Conservation (phyloP, 2,113 vertebrate species). For the Urocynchramus pylzowi region DNA sequence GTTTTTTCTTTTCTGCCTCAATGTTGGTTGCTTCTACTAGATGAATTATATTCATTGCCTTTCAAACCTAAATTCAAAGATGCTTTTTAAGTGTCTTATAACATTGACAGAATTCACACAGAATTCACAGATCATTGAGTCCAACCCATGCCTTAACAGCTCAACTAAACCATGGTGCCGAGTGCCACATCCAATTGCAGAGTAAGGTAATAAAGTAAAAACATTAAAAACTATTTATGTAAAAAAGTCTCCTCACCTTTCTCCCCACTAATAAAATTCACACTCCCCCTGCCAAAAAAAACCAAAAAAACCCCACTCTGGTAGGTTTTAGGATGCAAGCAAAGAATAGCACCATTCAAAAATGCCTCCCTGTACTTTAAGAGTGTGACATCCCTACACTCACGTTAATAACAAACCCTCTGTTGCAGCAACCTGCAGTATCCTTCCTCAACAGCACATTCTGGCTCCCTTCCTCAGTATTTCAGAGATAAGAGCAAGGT, state of each 20-base stretch:
- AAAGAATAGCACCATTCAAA: background rate
- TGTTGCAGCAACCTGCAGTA: background rate
- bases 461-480: background rate
- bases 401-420: background rate
- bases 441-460: background rate
- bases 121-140: background rate
- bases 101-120: no score
- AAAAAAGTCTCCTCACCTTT: background rate
- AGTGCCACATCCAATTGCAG: background rate
- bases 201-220: background rate
- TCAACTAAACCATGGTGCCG: background rate
- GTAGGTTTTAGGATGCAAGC: background rate
- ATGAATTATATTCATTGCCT: background rate
- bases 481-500: background rate
- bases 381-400: rapidly evolving
- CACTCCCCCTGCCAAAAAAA: background rate
- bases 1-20: background rate
- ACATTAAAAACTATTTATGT: background rate
- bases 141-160: background rate
- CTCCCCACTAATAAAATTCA: background rate
- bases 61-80: background rate
- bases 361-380: background rate
- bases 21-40: background rate
- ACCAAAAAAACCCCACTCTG: background rate
- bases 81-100: background rate